Conservation (phyloP, 2,888 invertebrate genomes). For the Ennomos quercinarius region DNA sequence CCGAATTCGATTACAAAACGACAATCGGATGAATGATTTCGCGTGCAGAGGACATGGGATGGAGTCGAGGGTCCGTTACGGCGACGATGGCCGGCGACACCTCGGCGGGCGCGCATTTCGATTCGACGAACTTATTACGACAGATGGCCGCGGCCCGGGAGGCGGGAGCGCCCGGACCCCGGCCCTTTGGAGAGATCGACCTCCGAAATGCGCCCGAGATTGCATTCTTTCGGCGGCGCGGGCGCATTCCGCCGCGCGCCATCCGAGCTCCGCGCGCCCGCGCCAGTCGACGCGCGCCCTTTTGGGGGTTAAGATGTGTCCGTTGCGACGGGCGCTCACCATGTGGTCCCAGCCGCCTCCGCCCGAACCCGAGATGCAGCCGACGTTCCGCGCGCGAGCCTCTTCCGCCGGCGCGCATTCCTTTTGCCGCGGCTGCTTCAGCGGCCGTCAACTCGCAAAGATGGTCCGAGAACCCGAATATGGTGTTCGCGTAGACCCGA, state of each 20-base stretch:
- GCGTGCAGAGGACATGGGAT: slow-evolving; percentile 66
- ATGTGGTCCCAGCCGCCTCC: slow-evolving; percentile 84
- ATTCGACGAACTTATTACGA: slow-evolving; percentile 86
- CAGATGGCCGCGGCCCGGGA: slow-evolving; percentile 80
- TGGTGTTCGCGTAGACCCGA: slow-evolving; percentile 75
- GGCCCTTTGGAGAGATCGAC: slow-evolving; percentile 83
- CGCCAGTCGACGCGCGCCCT: slow-evolving; percentile 84
- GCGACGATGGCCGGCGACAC: slow-evolving; percentile 63
- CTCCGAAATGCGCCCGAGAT: slow-evolving; percentile 86
- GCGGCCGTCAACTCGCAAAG: slow-evolving; percentile 68
- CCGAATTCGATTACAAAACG: slow-evolving; percentile 39
- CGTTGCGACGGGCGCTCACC: slow-evolving; percentile 80
- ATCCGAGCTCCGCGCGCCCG: slow-evolving; percentile 79
- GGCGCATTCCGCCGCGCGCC: slow-evolving; percentile 84
- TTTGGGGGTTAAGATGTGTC: slow-evolving; percentile 86
- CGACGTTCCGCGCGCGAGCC: slow-evolving; percentile 67
- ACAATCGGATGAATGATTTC: slow-evolving; percentile 63
- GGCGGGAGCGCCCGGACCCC: slow-evolving; percentile 78
- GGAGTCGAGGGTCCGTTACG: slow-evolving; percentile 76
- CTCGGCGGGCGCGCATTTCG: slow-evolving; percentile 73
- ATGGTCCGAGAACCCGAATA: slow-evolving; percentile 78
- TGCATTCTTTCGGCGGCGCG: slow-evolving; percentile 86
- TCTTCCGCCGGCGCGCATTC: slow-evolving; percentile 62
- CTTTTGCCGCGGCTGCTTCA: slow-evolving; percentile 66
- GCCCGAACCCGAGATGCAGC: slow-evolving; percentile 66